Evolutionary conservation across 2,888 invertebrate genomes (phyloP).

Genomic region (Chymomyza caudatula): DNA sequence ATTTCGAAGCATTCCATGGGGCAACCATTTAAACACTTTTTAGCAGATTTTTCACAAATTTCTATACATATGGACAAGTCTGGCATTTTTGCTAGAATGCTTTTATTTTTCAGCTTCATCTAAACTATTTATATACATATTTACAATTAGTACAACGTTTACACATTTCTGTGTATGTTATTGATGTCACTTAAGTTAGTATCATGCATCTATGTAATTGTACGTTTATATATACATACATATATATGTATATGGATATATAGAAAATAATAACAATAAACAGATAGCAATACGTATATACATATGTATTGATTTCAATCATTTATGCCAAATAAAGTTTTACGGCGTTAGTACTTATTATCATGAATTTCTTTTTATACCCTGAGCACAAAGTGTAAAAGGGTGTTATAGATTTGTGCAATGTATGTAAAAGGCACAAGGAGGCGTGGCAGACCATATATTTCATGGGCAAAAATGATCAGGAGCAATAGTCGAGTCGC

Average conservation of each 20-base stretch:
- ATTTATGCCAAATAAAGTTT: too few species aligned
- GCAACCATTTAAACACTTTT: background rate
- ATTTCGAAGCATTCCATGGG: background rate
- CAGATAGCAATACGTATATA: conserved; percentile 20
- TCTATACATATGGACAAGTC: background rate
- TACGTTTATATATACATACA: background rate
- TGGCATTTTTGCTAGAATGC: background rate
- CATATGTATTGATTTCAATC: conserved; percentile 11
- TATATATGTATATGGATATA: conserved; percentile 12
- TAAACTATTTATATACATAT: background rate
- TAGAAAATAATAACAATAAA: conserved; percentile 13
- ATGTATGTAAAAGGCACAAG: too few species aligned
- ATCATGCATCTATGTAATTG: background rate
- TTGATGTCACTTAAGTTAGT: background rate
- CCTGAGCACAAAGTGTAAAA: too few species aligned
- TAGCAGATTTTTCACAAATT: background rate
- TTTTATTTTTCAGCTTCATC: background rate
- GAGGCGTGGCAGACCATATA: too few species aligned
- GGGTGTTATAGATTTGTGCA: too few species aligned
- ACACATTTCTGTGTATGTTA: background rate
- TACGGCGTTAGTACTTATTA: too few species aligned
- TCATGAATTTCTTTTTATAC: too few species aligned
- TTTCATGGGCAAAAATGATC: too few species aligned
- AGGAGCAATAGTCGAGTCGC: too few species aligned
- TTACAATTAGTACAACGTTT: background rate